A percentile compares a stretch with the other conserved stretches of the same genome.
These are phyloP conservation scores for Premnoplex brunnescens DNA, from an alignment of 2,797 vertebrate genomes.

Conservation along the genomic window DNA sequence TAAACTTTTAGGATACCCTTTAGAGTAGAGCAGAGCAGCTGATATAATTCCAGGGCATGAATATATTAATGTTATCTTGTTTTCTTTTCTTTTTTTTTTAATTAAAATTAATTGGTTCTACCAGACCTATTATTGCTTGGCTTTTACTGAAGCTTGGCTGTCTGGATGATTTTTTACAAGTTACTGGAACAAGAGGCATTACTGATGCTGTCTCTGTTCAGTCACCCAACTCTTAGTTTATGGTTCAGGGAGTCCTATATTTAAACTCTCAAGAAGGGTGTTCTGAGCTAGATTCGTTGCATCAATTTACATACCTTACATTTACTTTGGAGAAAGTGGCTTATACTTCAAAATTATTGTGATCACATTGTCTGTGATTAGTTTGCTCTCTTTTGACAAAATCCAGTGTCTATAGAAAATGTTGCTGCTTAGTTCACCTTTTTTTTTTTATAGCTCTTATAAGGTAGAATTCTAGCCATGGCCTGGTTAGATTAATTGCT, in stretches of 20 bases:
- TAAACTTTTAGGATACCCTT: background rate
- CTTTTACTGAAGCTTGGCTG: background rate
- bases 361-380: background rate
- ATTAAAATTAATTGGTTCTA: background rate
- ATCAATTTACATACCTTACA: background rate
- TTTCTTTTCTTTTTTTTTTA: background rate
- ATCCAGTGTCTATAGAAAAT: background rate
- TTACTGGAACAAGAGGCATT: background rate
- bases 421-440: background rate
- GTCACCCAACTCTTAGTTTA: background rate
- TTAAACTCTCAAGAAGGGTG: background rate
- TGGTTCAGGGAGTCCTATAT: background rate
- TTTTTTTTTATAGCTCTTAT: background rate
- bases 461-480: background rate
- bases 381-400: background rate
- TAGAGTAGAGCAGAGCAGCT: background rate
- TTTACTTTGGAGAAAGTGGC: background rate
- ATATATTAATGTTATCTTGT: background rate
- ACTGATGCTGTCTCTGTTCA: background rate
- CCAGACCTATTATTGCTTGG: background rate
- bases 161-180: background rate
- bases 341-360: background rate
- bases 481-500: conserved; percentile 3
- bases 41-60: background rate
- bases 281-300: background rate